Conservation (phyloP, 2,113 vertebrate species). For the Eonycteris spelaea region DNA sequence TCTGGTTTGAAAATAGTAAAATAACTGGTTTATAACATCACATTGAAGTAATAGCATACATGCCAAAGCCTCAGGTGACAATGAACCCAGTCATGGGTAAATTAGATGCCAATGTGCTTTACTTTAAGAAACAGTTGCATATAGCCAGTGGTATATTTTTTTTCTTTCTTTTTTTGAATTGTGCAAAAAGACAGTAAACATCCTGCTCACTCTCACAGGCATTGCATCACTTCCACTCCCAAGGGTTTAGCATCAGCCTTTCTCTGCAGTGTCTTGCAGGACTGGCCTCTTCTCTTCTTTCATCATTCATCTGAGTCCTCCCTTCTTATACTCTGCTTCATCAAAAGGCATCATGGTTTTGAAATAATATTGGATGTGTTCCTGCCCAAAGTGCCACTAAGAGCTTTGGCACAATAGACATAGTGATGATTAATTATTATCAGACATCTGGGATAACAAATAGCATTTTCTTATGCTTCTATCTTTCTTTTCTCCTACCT, state of each 20-base stretch:
- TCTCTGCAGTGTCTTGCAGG: neutral
- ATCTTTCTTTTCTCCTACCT: neutral
- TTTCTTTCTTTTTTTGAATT: neutral
- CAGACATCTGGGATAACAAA: neutral
- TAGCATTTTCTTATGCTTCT: neutral
- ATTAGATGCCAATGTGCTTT: neutral
- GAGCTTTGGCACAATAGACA: neutral
- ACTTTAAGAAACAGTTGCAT: neutral
- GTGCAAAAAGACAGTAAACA: neutral
- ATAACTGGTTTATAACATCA: neutral
- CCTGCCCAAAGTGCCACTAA: neutral
- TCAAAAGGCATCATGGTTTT: neutral
- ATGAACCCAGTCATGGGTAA: neutral
- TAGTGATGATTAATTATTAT: neutral
- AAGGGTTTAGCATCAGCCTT: neutral
- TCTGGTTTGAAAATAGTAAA: neutral
- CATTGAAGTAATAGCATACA: neutral
- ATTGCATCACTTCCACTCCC: neutral
- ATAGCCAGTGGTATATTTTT: neutral
- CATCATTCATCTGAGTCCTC: neutral
- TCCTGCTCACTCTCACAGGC: neutral
- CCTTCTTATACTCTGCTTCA: neutral
- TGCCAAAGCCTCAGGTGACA: neutral
- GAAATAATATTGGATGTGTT: neutral
- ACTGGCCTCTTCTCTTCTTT: neutral